A percentile compares a stretch with the other conserved stretches of the same genome.
phyloP scores from a whole-genome alignment of 2,888 invertebrate genomes.

The Choristoneura rosaceana region DNA sequence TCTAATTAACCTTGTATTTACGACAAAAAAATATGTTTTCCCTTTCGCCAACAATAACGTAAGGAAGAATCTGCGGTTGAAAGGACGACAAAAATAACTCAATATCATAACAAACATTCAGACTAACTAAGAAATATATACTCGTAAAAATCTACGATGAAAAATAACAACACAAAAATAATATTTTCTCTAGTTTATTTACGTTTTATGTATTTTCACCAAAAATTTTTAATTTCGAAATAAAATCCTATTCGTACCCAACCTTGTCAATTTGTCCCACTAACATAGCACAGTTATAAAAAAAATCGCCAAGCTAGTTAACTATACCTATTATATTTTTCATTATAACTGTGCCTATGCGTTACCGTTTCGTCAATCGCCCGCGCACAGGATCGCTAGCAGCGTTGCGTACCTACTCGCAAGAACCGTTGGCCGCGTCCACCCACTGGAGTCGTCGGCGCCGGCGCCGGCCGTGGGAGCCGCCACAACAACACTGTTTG shows the following conservation, averaged over 20 bases:
- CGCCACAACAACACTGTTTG: constrained; percentile 51
- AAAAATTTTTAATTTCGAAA: no score
- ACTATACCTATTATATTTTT: neutral
- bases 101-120: no score
- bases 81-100: neutral
- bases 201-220: no score
- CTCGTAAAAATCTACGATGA: no score
- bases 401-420: constrained; percentile 1
- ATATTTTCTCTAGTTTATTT: neutral
- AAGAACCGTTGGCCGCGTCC: constrained; percentile 33
- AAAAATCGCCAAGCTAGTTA: no score
- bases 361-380: neutral
- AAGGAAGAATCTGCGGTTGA: neutral
- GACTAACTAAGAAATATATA: no score
- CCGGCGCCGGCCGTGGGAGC: constrained; percentile 51
- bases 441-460: constrained; percentile 46
- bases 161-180: neutral
- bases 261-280: neutral
- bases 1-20: no score
- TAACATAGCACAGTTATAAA: neutral
- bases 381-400: constrained; percentile 3
- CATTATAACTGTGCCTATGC: neutral
- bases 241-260: no score
- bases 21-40: neutral
- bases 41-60: neutral